A percentile compares a stretch with the other conserved stretches of the same genome.
phyloP scores from a whole-genome alignment of 2,113 vertebrate species.

The Indicator indicator region DNA sequence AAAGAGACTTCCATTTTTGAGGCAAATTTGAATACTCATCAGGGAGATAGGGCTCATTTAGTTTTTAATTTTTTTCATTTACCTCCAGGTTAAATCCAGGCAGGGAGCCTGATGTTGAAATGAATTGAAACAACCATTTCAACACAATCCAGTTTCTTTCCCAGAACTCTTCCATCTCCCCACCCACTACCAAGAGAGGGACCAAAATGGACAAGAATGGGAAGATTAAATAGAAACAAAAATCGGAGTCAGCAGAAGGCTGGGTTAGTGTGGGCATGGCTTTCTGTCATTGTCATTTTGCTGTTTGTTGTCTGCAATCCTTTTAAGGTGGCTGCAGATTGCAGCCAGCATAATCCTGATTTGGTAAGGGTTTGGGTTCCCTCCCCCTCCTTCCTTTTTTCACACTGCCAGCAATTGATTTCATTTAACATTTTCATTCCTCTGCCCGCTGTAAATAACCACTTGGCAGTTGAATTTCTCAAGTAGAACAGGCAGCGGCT shows the following conservation, averaged over 20 bases:
- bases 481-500: constrained; percentile 67
- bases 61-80: constrained; percentile 57
- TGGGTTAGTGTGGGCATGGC: not conserved
- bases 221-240: constrained; percentile 43
- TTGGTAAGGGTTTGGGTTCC: constrained; percentile 26
- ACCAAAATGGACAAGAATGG: constrained; percentile 18
- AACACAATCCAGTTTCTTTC: constrained; percentile 22
- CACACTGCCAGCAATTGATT: constrained; percentile 65
- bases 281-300: not conserved
- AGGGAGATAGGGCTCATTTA: constrained; percentile 16
- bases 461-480: constrained; percentile 68
- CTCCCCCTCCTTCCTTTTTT: not conserved
- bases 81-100: constrained; percentile 42
- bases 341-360: constrained; percentile 56
- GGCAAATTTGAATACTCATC: not conserved
- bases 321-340: constrained; percentile 54
- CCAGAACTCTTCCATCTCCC: constrained; percentile 9
- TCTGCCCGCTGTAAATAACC: constrained; percentile 68
- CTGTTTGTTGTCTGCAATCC: constrained; percentile 24
- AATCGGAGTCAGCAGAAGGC: not conserved
- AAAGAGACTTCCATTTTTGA: not conserved
- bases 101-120: constrained; percentile 52
- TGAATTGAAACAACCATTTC: constrained; percentile 46
- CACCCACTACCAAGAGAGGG: not conserved
- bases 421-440: constrained; percentile 73